Evolutionary conservation across 2,113 vertebrate species (phyloP).

Genomic region (Cebidichthys violaceus): DNA sequence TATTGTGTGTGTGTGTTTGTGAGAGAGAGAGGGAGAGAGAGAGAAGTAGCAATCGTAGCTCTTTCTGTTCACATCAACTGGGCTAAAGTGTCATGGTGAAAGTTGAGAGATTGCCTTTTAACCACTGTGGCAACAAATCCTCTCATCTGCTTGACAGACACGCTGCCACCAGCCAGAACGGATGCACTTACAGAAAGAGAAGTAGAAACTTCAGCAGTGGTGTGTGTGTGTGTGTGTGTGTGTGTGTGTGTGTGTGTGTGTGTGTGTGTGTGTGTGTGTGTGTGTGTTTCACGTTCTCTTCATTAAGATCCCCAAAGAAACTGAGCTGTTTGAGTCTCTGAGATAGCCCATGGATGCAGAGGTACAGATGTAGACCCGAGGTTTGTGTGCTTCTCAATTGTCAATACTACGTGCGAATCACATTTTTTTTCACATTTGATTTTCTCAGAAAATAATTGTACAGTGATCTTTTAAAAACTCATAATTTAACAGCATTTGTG

Average conservation of each 20-base stretch:
- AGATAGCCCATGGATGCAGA: neutral
- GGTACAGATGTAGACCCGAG: neutral
- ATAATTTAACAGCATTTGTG: neutral
- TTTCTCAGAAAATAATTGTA: neutral
- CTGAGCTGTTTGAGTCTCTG: neutral
- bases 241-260: neutral
- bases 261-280: neutral
- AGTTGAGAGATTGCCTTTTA: conserved; percentile 66
- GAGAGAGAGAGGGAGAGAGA: conserved; percentile 13
- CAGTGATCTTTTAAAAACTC: neutral
- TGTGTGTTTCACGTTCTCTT: neutral
- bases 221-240: neutral
- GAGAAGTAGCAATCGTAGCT: conserved; percentile 40
- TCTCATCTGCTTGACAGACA: conserved; percentile 67
- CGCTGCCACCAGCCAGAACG: conserved; percentile 31
- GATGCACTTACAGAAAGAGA: conserved; percentile 45
- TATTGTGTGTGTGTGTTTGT: conserved; percentile 27
- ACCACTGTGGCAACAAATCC: conserved; percentile 62
- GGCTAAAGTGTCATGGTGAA: conserved; percentile 59
- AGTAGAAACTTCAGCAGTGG: conserved; percentile 17
- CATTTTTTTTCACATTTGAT: too few relatives aligned
- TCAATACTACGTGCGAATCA: neutral
- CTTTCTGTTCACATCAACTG: conserved; percentile 55
- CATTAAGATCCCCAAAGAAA: neutral
- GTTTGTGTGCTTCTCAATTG: neutral